Percentiles rank a stretch among this genome's conserved stretches.
Evolutionary conservation across 2,888 invertebrate genomes (phyloP).

Genomic region (Mycalesis mineus): DNA sequence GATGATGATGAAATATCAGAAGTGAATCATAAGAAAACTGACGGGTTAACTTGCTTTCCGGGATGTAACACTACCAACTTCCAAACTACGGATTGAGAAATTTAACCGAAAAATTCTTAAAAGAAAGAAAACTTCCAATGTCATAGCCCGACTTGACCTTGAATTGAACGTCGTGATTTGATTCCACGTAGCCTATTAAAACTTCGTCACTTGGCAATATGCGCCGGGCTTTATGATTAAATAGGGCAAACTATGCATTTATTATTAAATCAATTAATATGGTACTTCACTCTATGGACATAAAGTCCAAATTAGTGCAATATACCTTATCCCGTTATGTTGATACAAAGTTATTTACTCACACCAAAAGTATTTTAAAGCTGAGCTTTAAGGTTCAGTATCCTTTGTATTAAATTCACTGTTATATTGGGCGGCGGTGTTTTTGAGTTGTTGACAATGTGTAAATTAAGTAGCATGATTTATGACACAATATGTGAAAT

Average conservation of each 20-base stretch:
- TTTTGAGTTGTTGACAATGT: slow-evolving; percentile 19
- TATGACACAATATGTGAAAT: slow-evolving; percentile 10
- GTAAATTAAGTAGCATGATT: slow-evolving; percentile 16
- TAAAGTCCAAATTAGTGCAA: slow-evolving; percentile 4
- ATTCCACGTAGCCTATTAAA: too few relatives aligned
- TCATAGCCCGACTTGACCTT: too few relatives aligned
- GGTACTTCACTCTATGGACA: background rate
- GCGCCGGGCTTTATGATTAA: slow-evolving; percentile 23
- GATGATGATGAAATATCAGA: too few relatives aligned
- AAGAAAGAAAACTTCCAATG: too few relatives aligned
- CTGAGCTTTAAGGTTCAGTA: slow-evolving; percentile 19
- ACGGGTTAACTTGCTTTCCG: too few relatives aligned
- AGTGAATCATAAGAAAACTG: too few relatives aligned
- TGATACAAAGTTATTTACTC: background rate
- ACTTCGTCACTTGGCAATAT: background rate
- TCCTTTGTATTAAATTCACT: background rate
- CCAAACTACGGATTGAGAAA: too few relatives aligned
- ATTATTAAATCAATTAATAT: slow-evolving; percentile 4
- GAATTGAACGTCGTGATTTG: too few relatives aligned
- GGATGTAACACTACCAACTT: too few relatives aligned
- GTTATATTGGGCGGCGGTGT: slow-evolving; percentile 4
- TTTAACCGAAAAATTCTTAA: too few relatives aligned
- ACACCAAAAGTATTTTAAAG: background rate
- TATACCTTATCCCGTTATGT: background rate
- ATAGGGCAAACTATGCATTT: slow-evolving; percentile 30